Evolutionary conservation across 2,888 invertebrate genomes (phyloP).

Genomic region (Orchesellides sinensis): DNA sequence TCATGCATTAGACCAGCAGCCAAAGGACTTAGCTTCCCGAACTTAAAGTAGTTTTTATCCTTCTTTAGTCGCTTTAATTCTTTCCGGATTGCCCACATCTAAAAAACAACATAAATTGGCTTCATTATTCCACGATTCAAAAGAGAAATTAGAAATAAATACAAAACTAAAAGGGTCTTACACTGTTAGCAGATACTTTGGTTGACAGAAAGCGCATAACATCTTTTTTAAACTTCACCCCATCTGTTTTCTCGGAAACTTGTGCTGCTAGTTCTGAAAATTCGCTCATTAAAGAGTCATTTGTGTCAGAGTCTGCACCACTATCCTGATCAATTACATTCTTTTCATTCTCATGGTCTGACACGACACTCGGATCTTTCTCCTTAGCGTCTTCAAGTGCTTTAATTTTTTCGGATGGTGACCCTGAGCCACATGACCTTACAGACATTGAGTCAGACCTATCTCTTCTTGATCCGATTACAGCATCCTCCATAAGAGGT

Average conservation of each 20-base stretch:
- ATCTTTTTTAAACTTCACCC: slow-evolving; percentile 40
- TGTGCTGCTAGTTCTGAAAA: slow-evolving; percentile 51
- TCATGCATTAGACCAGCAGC: slow-evolving; percentile 56
- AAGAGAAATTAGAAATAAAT: not conserved
- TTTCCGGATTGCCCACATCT: slow-evolving; percentile 54
- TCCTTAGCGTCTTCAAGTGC: slow-evolving; percentile 36
- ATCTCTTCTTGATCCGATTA: not conserved
- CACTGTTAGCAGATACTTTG: slow-evolving; percentile 38
- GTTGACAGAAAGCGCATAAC: slow-evolving; percentile 25
- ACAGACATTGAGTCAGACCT: slow-evolving; percentile 52
- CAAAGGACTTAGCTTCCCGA: slow-evolving; percentile 46
- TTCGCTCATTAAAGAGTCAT: slow-evolving; percentile 54
- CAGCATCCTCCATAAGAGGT: slow-evolving; percentile 2
- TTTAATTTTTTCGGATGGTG: slow-evolving; percentile 54
- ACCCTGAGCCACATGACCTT: slow-evolving; percentile 54
- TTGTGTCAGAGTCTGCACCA: slow-evolving; percentile 45
- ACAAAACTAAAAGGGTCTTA: slow-evolving; percentile 16
- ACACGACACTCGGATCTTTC: not conserved
- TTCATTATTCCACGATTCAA: not conserved
- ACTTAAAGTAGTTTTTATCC: slow-evolving; percentile 47
- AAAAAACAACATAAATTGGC: not conserved
- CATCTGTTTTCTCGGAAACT: slow-evolving; percentile 43
- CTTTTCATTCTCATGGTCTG: not conserved
- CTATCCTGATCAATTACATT: slow-evolving; percentile 19
- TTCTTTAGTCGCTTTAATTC: slow-evolving; percentile 51